Evolutionary conservation across 2,888 invertebrate species (phyloP).

Genomic region (Mactromeris polynyma): DNA sequence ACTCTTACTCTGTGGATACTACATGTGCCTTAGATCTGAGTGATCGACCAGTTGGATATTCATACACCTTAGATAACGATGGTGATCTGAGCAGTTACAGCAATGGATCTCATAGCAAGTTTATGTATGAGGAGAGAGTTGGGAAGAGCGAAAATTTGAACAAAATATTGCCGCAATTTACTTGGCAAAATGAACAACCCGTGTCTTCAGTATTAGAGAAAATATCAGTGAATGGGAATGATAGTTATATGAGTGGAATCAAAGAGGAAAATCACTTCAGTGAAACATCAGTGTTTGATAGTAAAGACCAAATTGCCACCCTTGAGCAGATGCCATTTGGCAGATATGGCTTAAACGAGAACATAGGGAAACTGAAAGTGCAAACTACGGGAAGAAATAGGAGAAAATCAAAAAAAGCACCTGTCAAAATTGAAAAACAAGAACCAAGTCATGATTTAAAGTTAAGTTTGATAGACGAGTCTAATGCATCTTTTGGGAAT

Average conservation of each 20-base stretch:
- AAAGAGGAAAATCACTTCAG: background rate
- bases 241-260: background rate
- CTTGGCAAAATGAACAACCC: slow-evolving; percentile 31
- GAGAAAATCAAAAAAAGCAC: slow-evolving; percentile 50
- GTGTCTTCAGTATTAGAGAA: background rate
- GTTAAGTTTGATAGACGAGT: background rate
- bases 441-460: background rate
- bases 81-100: slow-evolving; percentile 19
- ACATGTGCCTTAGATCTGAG: slow-evolving; percentile 49
- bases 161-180: slow-evolving; percentile 9
- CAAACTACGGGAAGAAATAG: slow-evolving; percentile 17
- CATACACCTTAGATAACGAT: slow-evolving; percentile 51
- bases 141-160: background rate
- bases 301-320: background rate
- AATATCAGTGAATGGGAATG: background rate
- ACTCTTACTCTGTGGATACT: background rate
- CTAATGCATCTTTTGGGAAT: background rate
- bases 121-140: background rate
- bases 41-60: slow-evolving; percentile 35
- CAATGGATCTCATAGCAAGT: slow-evolving; percentile 21
- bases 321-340: background rate
- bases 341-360: background rate
- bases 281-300: background rate
- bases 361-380: slow-evolving; percentile 12
- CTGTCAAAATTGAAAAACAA: slow-evolving; percentile 37